Evolutionary conservation across 2,797 vertebrate genomes (phyloP).

Genomic region (Enteromius thamalakanensis): DNA sequence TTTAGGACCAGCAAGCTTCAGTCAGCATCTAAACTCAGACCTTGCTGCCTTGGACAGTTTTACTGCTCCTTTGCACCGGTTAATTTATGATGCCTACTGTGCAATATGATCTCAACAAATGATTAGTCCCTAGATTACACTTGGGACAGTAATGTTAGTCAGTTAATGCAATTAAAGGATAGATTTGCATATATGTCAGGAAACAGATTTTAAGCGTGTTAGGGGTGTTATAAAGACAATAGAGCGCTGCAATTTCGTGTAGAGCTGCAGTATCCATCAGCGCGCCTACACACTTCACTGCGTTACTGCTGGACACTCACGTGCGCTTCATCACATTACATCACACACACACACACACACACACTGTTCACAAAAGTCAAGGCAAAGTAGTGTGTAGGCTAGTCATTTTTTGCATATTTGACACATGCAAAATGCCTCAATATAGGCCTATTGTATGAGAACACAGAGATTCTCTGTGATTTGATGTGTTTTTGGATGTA

Average conservation of each 20-base stretch:
- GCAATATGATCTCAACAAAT: conserved; percentile 1
- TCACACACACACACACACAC: neutral
- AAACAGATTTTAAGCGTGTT: neutral
- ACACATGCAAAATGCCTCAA: neutral
- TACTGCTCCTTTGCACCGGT: neutral
- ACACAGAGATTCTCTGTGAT: neutral
- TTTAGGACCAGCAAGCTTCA: conserved; percentile 2
- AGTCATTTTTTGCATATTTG: neutral
- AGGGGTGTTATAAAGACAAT: conserved; percentile 46
- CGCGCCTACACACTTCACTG: conserved; percentile 38
- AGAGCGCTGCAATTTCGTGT: conserved; percentile 53
- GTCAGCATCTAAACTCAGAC: conserved; percentile 30
- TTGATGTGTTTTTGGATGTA: neutral
- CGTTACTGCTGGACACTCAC: conserved; percentile 23
- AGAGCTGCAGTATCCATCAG: conserved; percentile 45
- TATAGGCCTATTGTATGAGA: neutral
- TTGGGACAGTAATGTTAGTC: neutral
- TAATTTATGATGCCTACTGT: conserved; percentile 17
- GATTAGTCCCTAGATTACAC: neutral
- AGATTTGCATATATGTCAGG: neutral
- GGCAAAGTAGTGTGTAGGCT: neutral
- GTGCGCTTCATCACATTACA: conserved; percentile 46
- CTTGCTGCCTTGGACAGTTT: neutral
- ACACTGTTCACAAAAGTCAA: conserved; percentile 6
- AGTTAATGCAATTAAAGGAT: neutral